Evolutionary conservation across 2,797 vertebrate species (phyloP), one percentile per base, ranked within the genome.

Genomic region (Lepilemur septentrionalis): DNA sequence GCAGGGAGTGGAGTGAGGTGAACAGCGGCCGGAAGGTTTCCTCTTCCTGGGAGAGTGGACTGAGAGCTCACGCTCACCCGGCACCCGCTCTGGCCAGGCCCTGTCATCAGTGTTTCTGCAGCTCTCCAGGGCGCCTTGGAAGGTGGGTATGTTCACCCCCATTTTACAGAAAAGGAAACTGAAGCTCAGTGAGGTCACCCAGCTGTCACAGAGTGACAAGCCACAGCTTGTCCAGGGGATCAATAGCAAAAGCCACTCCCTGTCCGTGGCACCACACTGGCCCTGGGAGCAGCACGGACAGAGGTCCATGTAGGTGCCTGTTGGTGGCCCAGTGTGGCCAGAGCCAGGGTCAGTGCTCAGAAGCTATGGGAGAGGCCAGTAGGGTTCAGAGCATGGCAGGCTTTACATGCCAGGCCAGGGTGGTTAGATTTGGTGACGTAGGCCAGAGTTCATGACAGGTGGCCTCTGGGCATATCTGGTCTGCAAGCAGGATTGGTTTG

Each of bases 101-200:
- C 22, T 50, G 6, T 38, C 20, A 15, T 28, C 22, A 3, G 28
- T 30, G 23, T 18, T 67, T 22, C 7, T 15, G 2, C 0, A 8
- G 59, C 32, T 14, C 52, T 57, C 18, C 4, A 22, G 52, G 32
- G 43, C 1, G 9, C 50, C 55, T 43, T 55, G 11, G 75, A 69
- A 61, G 46, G n/a, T 67, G 30, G 43, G 2, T 23, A 1, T 2
- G 4, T 32, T 87, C 12, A 15, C 18, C 18, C 30, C 41, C 50
- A 15, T 84, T 41, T 30, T 81, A 46, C 20, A 78, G 82, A 89
- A 57, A 55, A 75, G 22, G 61, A 84, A 75, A 57, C 28, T 23
- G 82, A 88, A 30, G 65, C 75, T 76, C 57, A 25, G 65, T 4
- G 20, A 81, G 25, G 12, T 61, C 57, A 11, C 35, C 41, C 57